Conservation (phyloP, 2,113 vertebrate species). For the Callionymus lyra region DNA sequence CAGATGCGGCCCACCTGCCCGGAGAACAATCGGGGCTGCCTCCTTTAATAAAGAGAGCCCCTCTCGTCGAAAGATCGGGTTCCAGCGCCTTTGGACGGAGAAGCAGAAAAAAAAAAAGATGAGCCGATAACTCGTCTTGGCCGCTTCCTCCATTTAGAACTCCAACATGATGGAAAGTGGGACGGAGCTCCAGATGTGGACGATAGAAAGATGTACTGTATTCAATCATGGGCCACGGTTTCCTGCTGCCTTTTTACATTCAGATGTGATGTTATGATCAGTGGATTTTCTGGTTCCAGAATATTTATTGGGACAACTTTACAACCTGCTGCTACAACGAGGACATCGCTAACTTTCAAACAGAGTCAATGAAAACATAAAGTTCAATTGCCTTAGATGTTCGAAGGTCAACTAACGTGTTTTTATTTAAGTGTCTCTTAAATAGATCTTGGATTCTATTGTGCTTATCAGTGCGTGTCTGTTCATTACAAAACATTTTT, state of each 20-base stretch:
- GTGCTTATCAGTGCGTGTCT: no score
- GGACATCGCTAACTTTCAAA: no score
- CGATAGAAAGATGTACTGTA: conserved; percentile 5
- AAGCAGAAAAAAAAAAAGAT: conserved; percentile 31
- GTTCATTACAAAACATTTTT: no score
- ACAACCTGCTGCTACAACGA: no score
- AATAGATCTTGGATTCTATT: no score
- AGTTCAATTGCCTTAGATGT: no score
- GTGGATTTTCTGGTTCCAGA: no score
- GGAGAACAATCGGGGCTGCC: conserved; percentile 15
- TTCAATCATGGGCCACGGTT: conserved; percentile 7
- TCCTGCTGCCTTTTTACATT: conserved; percentile 1
- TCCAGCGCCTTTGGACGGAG: conserved; percentile 20
- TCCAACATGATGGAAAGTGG: conserved; percentile 14
- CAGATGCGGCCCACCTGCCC: conserved; percentile 37
- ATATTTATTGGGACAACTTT: no score
- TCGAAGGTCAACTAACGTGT: no score
- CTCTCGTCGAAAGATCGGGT: conserved; percentile 12
- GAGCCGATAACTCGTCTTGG: conserved; percentile 29
- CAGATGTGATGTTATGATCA: no score
- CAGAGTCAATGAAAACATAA: no score
- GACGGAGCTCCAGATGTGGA: conserved; percentile 36
- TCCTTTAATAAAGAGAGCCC: conserved; percentile 19
- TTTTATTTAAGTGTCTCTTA: no score
- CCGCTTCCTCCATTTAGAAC: conserved; percentile 26